Conservation (phyloP, 2,797 vertebrate genomes). For the Cirrhinus molitorella region DNA sequence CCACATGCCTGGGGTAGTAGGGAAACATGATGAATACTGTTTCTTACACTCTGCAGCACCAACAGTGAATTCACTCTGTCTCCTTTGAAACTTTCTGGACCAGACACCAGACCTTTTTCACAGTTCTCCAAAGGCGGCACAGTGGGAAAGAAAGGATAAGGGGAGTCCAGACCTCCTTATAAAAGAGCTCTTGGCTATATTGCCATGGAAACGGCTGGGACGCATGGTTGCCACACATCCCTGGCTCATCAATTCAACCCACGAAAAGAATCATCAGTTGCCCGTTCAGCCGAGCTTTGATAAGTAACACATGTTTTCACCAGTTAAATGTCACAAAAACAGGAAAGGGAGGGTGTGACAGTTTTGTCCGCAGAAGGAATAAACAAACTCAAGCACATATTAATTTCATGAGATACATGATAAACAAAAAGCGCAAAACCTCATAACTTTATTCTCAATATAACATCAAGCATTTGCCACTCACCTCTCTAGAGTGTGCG, state of each 20-base stretch:
- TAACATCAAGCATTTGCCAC: slow-evolving; percentile 20
- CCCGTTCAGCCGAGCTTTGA: slow-evolving; percentile 60
- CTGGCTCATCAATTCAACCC: slow-evolving; percentile 71
- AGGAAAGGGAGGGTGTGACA: slow-evolving; percentile 26
- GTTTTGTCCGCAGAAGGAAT: not conserved
- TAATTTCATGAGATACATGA: not conserved
- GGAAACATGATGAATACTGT: slow-evolving; percentile 66
- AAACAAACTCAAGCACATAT: not conserved
- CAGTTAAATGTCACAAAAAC: slow-evolving; percentile 67
- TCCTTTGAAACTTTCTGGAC: slow-evolving; percentile 52
- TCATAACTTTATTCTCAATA: not conserved
- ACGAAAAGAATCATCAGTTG: slow-evolving; percentile 70
- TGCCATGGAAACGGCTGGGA: slow-evolving; percentile 68
- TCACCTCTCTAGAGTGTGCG: slow-evolving; percentile 94
- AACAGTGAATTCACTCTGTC: not conserved
- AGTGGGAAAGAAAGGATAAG: slow-evolving; percentile 63
- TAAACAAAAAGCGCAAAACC: not conserved
- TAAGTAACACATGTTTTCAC: slow-evolving; percentile 50
- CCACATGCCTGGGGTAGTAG: slow-evolving; percentile 89
- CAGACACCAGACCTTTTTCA: slow-evolving; percentile 44
- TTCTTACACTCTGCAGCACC: slow-evolving; percentile 8
- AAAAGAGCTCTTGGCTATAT: slow-evolving; percentile 67
- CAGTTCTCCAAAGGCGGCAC: slow-evolving; percentile 57
- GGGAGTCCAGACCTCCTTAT: slow-evolving; percentile 68
- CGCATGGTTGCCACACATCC: slow-evolving; percentile 61